A percentile compares a stretch with the other conserved stretches of the same genome.
Conservation (phyloP, 2,113 vertebrate genomes). For the Ammodytes dubius region DNA sequence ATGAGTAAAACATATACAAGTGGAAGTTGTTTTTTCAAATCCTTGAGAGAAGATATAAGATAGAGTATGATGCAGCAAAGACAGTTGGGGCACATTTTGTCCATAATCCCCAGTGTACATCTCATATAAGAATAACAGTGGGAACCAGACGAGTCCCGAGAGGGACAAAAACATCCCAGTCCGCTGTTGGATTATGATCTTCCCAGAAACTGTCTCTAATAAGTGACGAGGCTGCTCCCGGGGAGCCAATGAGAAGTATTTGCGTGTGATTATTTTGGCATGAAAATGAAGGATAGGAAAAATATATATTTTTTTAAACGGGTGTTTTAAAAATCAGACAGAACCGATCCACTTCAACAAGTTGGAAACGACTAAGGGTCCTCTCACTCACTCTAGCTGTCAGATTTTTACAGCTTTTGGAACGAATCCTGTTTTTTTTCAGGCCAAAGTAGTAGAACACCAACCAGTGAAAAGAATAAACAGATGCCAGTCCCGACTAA, state of each 20-base stretch:
- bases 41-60: slow-evolving; percentile 9
- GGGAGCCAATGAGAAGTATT: slow-evolving; percentile 76
- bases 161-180: slow-evolving; percentile 57
- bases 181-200: slow-evolving; percentile 72
- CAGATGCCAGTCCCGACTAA: slow-evolving; percentile 61
- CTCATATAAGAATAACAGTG: slow-evolving; percentile 79
- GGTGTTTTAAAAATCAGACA: slow-evolving; percentile 37
- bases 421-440: slow-evolving; percentile 47
- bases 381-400: slow-evolving; percentile 46
- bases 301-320: slow-evolving; percentile 1
- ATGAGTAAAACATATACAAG: slow-evolving; percentile 24
- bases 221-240: slow-evolving; percentile 77
- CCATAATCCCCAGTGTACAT: slow-evolving; percentile 51
- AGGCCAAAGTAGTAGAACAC: slow-evolving; percentile 50
- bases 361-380: slow-evolving; percentile 18
- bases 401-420: slow-evolving; percentile 54
- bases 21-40: slow-evolving; percentile 15
- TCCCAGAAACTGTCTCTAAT: slow-evolving; percentile 80
- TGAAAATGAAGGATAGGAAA: slow-evolving; percentile 42
- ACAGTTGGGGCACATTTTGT: slow-evolving; percentile 73
- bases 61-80: slow-evolving; percentile 40
- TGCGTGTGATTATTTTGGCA: slow-evolving; percentile 79
- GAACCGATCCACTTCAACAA: slow-evolving; percentile 42
- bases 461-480: slow-evolving; percentile 49
- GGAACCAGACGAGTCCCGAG: slow-evolving; percentile 79